Conservation (phyloP, 2,888 invertebrate genomes). For the Salpingus planirostris region DNA sequence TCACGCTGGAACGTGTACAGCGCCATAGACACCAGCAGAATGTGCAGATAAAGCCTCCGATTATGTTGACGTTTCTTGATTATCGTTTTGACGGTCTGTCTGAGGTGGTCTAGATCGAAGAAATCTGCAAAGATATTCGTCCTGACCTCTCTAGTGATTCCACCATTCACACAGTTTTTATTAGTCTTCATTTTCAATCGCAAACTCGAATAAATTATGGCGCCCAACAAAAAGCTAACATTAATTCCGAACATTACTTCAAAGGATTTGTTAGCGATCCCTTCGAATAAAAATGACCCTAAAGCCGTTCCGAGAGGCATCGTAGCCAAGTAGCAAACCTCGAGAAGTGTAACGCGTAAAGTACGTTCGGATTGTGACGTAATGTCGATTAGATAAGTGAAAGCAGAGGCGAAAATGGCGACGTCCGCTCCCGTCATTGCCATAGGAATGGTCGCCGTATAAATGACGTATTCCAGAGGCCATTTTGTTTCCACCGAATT, state of each 20-base stretch:
- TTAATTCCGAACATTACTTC: constrained; percentile 68
- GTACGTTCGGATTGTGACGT: constrained; percentile 63
- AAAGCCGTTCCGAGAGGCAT: constrained; percentile 75
- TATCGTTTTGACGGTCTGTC: constrained; percentile 53
- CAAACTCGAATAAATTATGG: constrained; percentile 57
- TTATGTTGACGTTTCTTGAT: constrained; percentile 50
- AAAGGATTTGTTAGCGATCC: constrained; percentile 55
- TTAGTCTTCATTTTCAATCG: constrained; percentile 64
- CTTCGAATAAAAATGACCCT: constrained; percentile 52
- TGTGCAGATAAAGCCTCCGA: constrained; percentile 54
- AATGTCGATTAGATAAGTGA: constrained; percentile 73
- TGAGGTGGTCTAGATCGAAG: constrained; percentile 60
- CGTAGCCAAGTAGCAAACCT: constrained; percentile 71
- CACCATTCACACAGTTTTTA: no score
- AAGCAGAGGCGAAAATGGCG: constrained; percentile 70
- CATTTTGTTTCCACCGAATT: constrained; percentile 51
- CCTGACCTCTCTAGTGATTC: constrained; percentile 46
- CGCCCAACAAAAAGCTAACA: constrained; percentile 49
- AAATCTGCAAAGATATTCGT: constrained; percentile 59
- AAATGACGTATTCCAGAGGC: constrained; percentile 67
- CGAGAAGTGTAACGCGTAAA: constrained; percentile 69
- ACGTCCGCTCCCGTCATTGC: constrained; percentile 71
- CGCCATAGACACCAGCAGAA: constrained; percentile 66
- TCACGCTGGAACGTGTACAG: constrained; percentile 78
- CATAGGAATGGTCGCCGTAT: constrained; percentile 67